Evolutionary conservation across 2,888 invertebrate genomes (phyloP).

Genomic region (Brachyopa scutellaris): DNA sequence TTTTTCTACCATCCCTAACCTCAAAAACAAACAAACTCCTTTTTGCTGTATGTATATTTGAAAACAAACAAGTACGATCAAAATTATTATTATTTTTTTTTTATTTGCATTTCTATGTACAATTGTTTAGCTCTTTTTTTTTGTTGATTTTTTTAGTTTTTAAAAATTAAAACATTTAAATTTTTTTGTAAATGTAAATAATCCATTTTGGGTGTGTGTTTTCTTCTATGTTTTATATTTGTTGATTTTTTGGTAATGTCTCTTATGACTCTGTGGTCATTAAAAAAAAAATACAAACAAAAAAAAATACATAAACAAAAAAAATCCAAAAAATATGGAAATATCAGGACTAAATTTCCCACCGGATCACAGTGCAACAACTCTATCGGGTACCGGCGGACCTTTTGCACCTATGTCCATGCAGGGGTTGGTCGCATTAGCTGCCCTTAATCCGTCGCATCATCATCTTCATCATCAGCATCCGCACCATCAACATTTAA

Average conservation of each 20-base stretch:
- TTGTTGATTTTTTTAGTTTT: conserved; percentile 66
- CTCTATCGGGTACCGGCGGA: conserved; percentile 82
- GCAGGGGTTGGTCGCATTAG: conserved; percentile 92
- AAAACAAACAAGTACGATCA: conserved; percentile 15
- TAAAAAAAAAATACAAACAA: conserved; percentile 76
- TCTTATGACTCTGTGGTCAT: conserved; percentile 82
- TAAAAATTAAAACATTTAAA: conserved; percentile 75
- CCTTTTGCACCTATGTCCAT: conserved; percentile 90
- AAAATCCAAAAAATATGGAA: conserved; percentile 78
- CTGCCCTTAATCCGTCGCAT: conserved; percentile 80
- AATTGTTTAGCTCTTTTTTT: conserved; percentile 64
- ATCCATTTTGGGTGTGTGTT: conserved; percentile 82
- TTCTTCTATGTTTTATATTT: conserved; percentile 82
- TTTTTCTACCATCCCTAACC: neutral
- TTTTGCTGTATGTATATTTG: conserved; percentile 65
- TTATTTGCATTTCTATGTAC: conserved; percentile 67
- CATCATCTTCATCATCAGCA: conserved; percentile 73
- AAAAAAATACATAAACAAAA: conserved; percentile 71
- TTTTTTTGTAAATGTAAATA: conserved; percentile 82
- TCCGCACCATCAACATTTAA: conserved; percentile 67
- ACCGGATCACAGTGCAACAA: conserved; percentile 82
- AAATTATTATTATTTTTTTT: conserved; percentile 31
- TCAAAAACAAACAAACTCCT: conserved; percentile 32
- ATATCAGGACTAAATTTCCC: conserved; percentile 82
- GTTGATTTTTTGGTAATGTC: conserved; percentile 82